Percentiles rank a stretch among this genome's conserved stretches.
phyloP scores from a whole-genome alignment of 2,113 vertebrate species.

The Brachionichthys hirsutus region DNA sequence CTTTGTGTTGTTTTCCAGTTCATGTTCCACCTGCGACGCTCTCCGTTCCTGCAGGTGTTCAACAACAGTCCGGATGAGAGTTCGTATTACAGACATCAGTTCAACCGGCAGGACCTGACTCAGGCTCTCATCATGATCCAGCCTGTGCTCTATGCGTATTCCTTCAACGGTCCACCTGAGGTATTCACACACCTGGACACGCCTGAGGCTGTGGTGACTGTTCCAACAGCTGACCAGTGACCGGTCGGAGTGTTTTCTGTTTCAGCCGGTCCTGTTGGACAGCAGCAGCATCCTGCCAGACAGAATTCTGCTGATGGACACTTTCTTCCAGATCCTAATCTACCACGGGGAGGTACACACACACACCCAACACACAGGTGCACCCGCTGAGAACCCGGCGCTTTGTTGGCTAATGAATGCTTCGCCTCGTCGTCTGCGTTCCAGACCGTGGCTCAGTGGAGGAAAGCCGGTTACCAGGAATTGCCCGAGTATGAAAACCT shows the following conservation, averaged over 20 bases:
- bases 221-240: background rate
- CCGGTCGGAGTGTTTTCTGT: conserved; percentile 1
- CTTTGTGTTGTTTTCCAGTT: conserved; percentile 78
- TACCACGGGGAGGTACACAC: conserved; percentile 94
- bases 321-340: conserved; percentile 98
- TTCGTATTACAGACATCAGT: conserved; percentile 95
- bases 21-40: conserved; percentile 98
- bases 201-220: background rate
- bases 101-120: conserved; percentile 95
- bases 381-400: no score
- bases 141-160: conserved; percentile 94
- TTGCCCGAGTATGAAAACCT: conserved; percentile 97
- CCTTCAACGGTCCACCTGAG: conserved; percentile 95
- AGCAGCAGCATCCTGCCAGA: conserved; percentile 98
- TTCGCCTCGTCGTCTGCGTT: background rate
- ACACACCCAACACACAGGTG: background rate
- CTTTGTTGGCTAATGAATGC: no score
- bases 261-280: conserved; percentile 92
- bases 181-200: conserved; percentile 59
- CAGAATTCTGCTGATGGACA: conserved; percentile 97
- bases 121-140: conserved; percentile 99
- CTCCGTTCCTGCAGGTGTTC: conserved; percentile 97
- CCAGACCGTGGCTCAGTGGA: conserved; percentile 95
- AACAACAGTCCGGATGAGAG: conserved; percentile 99
- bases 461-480: conserved; percentile 95